Percentiles rank a stretch among this genome's conserved stretches.
phyloP scores from a whole-genome alignment of 2,113 vertebrate species.

The Corythornis cristatus region DNA sequence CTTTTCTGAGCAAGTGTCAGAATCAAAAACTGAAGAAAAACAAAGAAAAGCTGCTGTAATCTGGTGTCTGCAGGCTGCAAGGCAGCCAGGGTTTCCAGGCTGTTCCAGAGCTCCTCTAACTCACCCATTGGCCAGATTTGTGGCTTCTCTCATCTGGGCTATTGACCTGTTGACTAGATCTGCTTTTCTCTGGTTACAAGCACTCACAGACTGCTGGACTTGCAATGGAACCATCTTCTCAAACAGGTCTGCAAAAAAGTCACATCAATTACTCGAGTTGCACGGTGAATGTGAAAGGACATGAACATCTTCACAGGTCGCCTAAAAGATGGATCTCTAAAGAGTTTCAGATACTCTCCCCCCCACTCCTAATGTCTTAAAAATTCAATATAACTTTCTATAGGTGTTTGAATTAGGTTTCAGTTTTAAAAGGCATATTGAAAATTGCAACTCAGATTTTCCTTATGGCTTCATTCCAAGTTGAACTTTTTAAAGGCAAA shows the following conservation, averaged over 20 bases:
- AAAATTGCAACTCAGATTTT: not conserved
- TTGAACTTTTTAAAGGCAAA: not conserved
- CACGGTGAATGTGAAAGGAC: not conserved
- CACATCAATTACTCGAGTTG: not conserved
- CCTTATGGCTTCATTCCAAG: not conserved
- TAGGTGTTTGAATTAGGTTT: not conserved
- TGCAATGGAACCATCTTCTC: slow-evolving; percentile 98
- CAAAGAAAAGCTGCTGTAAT: not conserved
- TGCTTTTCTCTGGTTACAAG: slow-evolving; percentile 89
- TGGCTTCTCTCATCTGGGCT: slow-evolving; percentile 95
- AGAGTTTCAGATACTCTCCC: not conserved
- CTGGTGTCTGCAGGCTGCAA: not conserved
- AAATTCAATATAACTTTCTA: not conserved
- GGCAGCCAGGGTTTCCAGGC: not conserved
- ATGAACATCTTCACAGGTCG: not conserved
- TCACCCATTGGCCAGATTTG: slow-evolving; percentile 94
- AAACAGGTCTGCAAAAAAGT: slow-evolving; percentile 86
- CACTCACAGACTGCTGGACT: slow-evolving; percentile 90
- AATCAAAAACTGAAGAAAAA: not conserved
- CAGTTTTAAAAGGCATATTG: not conserved
- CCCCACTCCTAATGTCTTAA: rapidly evolving
- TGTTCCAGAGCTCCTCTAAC: not conserved
- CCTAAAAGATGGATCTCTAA: not conserved
- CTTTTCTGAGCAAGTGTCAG: not conserved
- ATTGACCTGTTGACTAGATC: slow-evolving; percentile 92